phyloP scores from a whole-genome alignment of 1,140 invertebrate species.

The Hyles vespertilio region DNA sequence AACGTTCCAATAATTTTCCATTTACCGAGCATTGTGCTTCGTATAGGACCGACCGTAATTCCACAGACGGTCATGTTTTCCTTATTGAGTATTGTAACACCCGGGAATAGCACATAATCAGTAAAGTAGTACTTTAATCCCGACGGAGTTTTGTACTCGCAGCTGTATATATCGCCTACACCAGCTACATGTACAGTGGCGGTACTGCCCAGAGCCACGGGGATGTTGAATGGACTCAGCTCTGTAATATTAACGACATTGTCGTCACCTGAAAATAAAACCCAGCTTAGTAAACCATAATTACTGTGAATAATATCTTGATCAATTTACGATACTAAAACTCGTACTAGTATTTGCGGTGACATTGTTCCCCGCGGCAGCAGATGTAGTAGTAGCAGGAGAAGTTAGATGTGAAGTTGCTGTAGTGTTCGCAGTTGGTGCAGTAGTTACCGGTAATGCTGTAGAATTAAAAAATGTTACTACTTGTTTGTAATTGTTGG shows the following conservation, averaged over 20 bases:
- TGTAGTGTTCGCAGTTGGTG: too few species aligned
- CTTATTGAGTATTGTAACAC: conserved; percentile 7
- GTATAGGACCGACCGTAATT: conserved; percentile 18
- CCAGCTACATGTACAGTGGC: conserved; percentile 11
- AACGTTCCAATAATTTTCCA: conserved; percentile 30
- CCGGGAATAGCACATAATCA: background rate
- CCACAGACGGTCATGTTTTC: conserved; percentile 1
- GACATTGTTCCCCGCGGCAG: too few species aligned
- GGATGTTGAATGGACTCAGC: conserved; percentile 4
- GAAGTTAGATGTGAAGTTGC: too few species aligned
- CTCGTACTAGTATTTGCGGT: too few species aligned
- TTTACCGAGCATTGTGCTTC: conserved; percentile 17
- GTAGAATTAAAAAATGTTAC: too few species aligned
- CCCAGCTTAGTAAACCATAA: too few species aligned
- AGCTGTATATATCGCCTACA: conserved; percentile 14
- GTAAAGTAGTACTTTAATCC: conserved; percentile 8
- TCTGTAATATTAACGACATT: conserved; percentile 28
- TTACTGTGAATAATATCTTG: too few species aligned
- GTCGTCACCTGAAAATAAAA: conserved; percentile 19
- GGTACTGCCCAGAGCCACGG: conserved; percentile 19
- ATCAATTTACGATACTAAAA: too few species aligned
- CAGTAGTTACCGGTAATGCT: too few species aligned
- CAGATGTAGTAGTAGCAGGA: too few species aligned
- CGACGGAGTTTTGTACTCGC: conserved; percentile 17
- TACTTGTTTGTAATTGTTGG: too few species aligned